Evolutionary conservation across 2,113 vertebrate genomes (phyloP), one percentile per base, ranked within the genome.

Genomic region (Ramphastos sulfuratus): DNA sequence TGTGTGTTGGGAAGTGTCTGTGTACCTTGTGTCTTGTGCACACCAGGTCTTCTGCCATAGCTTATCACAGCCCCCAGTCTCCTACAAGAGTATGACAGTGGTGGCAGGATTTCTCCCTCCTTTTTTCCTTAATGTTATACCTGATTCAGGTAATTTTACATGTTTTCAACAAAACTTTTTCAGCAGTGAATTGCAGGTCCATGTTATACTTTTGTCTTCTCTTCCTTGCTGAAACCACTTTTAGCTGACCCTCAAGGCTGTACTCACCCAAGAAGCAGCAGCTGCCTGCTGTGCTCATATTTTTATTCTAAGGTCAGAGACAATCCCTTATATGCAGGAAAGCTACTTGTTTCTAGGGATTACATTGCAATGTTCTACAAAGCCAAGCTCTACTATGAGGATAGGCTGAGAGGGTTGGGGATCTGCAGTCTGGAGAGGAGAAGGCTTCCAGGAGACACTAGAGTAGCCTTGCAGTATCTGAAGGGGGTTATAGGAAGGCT

Each of bases 41-140:
- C 1, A 2, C 11, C 11, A 6, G 4, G 2, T 25, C 3, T 66
- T 39, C 44, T 75, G 15, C 21, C 1, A 2, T 8, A 55, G 33
- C 0, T 0, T 39, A 14, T 23, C 20, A 14, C 25, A 65, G 28
- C 2, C 48, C 2, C 4, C 18, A 19, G 37, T 76, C 24, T 52
- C 81, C n/a, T 86, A 2, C 7, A 74, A 33, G 7, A 71, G 6
- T 50, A 59, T 0, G 5, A 19, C 8, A 18, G 7, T 14, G 35
- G 39, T 58, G 5, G 10, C 5, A 73, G 18, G 35, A 59, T 77
- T 77, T 81, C n/a, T 74, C 92, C 15, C 15, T 25, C 11, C 6
- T 15, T 1, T 7, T 71, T 48, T 87, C 46, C 42, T 13, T 2
- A 4, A 4, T 52, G 6, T 17, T 67, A 4, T 13, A 13, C 42